Evolutionary conservation across 1,140 invertebrate genomes (phyloP), one percentile per base, ranked within the genome.

Genomic region (Aplysia californica): DNA sequence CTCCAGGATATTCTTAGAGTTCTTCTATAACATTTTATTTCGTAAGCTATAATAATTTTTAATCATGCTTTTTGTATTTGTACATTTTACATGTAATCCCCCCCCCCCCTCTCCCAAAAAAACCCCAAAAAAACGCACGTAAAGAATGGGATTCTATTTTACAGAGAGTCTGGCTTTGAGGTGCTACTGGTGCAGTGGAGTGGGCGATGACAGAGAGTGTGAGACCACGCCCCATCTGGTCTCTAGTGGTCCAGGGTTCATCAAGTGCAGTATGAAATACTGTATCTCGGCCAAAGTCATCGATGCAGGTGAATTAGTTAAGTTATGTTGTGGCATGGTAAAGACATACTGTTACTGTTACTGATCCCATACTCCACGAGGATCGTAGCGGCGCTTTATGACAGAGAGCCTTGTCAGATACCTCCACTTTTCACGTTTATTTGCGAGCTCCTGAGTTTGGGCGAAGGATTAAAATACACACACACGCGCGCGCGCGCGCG

Each of bases 171-270:
- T n/a, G 23, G 59, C 67, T 3, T 18, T 79, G 66, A 50, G 59
- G 67, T 79, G 80, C 39, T 79, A 68, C 75, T 79, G 78, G 80
- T 79, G 80, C 44, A 81, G 78, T 29, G 78, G 78, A 23, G 80
- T 79, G 26, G 73, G 75, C 0, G 58, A 55, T 21, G 80, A 79
- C 71, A 69, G 80, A 39, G 68, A 75, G 44, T 79, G 80, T 73
- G 80, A 79, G 64, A 59, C 18, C 23, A 55, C 39, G 0, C 77
- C 77, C 2, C 66, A 68, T n/a, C 58, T 55, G 3, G 70, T 75
- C 65, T 64, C 33, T 20, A 75, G 66, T 20, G 78, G 78, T n/a
- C 75, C 75, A 3, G 59, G 50, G 1, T 59, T 58, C 64, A 72
- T 79, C 58, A 77, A 79, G 66, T 79, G 78, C 64, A 23, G 67